phyloP scores from a whole-genome alignment of 2,888 invertebrate genomes.

The Brachylomia viminalis region DNA sequence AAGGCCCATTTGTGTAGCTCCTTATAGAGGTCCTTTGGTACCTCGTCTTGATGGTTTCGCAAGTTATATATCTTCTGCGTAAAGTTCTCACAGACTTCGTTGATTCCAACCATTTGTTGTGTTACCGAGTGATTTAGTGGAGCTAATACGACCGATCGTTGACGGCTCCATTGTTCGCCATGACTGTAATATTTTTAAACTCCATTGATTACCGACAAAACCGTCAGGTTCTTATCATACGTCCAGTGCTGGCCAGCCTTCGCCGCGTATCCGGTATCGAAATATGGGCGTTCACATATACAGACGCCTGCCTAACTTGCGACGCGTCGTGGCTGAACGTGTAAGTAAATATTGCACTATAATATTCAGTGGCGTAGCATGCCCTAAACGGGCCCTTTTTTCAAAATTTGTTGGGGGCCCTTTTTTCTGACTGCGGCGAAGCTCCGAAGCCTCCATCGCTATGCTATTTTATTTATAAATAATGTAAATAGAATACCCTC shows the following conservation, averaged over 20 bases:
- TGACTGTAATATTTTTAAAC: constrained; percentile 82
- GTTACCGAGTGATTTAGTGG: constrained; percentile 83
- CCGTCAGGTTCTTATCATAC: background rate
- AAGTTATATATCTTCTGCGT: constrained; percentile 86
- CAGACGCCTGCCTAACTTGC: background rate
- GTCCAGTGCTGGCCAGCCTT: background rate
- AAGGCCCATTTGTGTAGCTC: constrained; percentile 93
- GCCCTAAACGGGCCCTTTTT: background rate
- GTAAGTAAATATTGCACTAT: background rate
- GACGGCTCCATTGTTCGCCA: constrained; percentile 91
- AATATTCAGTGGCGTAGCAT: background rate
- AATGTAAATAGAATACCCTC: no score
- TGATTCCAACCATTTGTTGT: constrained; percentile 83
- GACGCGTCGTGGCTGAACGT: no score
- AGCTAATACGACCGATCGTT: constrained; percentile 86
- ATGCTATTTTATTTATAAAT: no score
- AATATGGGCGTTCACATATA: no score
- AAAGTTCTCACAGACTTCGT: constrained; percentile 81
- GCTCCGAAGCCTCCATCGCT: background rate
- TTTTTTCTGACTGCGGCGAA: background rate
- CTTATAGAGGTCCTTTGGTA: constrained; percentile 89
- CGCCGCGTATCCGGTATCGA: background rate
- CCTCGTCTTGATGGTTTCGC: constrained; percentile 92
- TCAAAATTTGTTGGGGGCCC: background rate
- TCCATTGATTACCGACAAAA: background rate